Percentiles rank a stretch among this genome's conserved stretches.
phyloP scores from a whole-genome alignment of 2,113 vertebrate species.

The Etheostoma cragini region DNA sequence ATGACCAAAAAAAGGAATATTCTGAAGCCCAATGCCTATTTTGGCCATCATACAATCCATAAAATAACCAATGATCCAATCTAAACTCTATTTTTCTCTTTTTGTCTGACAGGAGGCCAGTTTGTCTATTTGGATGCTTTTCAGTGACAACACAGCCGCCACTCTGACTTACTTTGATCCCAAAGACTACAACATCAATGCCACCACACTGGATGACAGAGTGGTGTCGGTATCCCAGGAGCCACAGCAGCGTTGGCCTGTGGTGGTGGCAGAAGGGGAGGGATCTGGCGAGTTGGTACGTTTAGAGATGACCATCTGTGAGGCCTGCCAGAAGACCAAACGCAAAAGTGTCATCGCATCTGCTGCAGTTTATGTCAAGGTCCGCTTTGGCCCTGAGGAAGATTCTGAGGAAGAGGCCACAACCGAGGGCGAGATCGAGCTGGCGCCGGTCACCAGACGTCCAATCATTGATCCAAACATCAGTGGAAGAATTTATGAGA shows the following conservation, averaged over 20 bases:
- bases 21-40: too few species aligned
- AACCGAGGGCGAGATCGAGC: conserved; percentile 73
- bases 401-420: conserved; percentile 87
- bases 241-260: conserved; percentile 87
- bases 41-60: too few species aligned
- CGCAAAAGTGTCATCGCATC: conserved; percentile 94
- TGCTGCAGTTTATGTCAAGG: conserved; percentile 87
- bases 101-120: conserved; percentile 89
- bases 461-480: conserved; percentile 82
- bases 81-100: conserved; percentile 19
- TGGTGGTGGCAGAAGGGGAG: conserved; percentile 91
- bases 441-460: conserved; percentile 81
- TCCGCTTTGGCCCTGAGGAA: conserved; percentile 89
- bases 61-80: too few species aligned
- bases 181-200: conserved; percentile 95
- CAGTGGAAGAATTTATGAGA: conserved; percentile 76
- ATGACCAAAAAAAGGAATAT: too few species aligned
- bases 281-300: conserved; percentile 89
- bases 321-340: conserved; percentile 97
- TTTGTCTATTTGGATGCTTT: conserved; percentile 95
- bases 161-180: conserved; percentile 93
- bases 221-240: conserved; percentile 91
- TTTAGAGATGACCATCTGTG: conserved; percentile 92
- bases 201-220: conserved; percentile 90
- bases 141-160: conserved; percentile 93